phyloP scores from a whole-genome alignment of 2,888 invertebrate species.

The Harpagoxenus sublaevis region DNA sequence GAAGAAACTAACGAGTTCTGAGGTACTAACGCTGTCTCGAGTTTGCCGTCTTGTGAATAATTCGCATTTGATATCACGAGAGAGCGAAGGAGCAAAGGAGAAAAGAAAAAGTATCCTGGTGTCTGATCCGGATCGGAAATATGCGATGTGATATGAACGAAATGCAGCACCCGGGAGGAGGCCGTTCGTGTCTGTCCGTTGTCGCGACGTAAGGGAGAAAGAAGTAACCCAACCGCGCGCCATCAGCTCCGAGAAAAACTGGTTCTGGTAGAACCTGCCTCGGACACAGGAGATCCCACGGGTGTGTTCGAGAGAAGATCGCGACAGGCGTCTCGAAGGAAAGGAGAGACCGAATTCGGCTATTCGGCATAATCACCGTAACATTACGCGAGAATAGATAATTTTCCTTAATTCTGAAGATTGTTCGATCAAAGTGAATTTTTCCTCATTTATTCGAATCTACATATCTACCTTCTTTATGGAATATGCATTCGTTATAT shows the following conservation, averaged over 20 bases:
- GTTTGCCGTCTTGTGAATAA: conserved; percentile 5
- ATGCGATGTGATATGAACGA: conserved; percentile 72
- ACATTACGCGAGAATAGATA: not conserved
- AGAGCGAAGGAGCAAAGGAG: not conserved
- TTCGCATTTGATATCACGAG: conserved; percentile 3
- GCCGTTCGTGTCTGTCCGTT: conserved; percentile 63
- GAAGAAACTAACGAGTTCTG: conserved; percentile 5
- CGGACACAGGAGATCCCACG: not conserved
- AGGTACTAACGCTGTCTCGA: not conserved
- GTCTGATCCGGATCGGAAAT: conserved; percentile 69
- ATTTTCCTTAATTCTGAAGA: not conserved
- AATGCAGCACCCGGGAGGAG: conserved; percentile 65
- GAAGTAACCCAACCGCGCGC: conserved; percentile 40
- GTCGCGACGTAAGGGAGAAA: conserved; percentile 59
- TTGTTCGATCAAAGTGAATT: not conserved
- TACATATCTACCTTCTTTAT: not conserved
- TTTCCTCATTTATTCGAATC: not conserved
- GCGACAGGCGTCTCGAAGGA: conserved; percentile 18
- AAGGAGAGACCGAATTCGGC: conserved; percentile 10
- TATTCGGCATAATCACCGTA: not conserved
- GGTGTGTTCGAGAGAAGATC: not conserved
- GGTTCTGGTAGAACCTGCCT: conserved; percentile 51
- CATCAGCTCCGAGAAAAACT: conserved; percentile 48
- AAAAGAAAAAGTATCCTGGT: not conserved
- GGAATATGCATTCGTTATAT: not conserved